These are phyloP conservation scores for Oppia nitens DNA, from an alignment of 1,140 invertebrate genomes.

Conservation along the genomic window DNA sequence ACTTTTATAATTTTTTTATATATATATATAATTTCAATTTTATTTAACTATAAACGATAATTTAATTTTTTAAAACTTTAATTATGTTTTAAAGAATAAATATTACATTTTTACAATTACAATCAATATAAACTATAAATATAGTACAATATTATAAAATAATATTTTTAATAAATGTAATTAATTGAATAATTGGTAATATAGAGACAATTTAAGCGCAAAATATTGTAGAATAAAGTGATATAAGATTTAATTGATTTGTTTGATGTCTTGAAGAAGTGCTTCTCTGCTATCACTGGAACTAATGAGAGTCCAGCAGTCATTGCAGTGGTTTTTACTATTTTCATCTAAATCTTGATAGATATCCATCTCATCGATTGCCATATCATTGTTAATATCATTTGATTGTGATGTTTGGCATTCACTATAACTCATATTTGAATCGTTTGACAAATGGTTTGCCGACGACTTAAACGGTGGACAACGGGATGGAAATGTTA, in stretches of 20 bases:
- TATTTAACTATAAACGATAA: background rate
- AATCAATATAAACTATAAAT: too few species aligned
- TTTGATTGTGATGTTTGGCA: too few species aligned
- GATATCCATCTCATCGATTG: background rate
- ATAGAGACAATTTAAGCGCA: too few species aligned
- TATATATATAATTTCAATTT: background rate
- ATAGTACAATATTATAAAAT: too few species aligned
- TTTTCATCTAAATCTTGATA: background rate
- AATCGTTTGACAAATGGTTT: background rate
- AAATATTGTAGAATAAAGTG: too few species aligned
- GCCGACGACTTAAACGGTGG: background rate
- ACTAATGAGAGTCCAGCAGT: background rate
- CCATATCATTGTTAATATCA: too few species aligned
- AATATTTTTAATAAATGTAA: too few species aligned
- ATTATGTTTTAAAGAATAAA: background rate
- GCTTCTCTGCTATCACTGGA: background rate
- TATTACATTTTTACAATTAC: too few species aligned
- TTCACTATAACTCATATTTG: background rate
- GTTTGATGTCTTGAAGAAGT: background rate
- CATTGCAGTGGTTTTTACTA: background rate
- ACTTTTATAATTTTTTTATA: conserved; percentile 22
- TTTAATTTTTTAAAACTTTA: background rate
- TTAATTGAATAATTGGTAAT: too few species aligned
- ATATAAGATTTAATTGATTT: too few species aligned
- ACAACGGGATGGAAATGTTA: background rate